Conservation (phyloP, 2,113 vertebrate genomes). For the Cepphus grylle region DNA sequence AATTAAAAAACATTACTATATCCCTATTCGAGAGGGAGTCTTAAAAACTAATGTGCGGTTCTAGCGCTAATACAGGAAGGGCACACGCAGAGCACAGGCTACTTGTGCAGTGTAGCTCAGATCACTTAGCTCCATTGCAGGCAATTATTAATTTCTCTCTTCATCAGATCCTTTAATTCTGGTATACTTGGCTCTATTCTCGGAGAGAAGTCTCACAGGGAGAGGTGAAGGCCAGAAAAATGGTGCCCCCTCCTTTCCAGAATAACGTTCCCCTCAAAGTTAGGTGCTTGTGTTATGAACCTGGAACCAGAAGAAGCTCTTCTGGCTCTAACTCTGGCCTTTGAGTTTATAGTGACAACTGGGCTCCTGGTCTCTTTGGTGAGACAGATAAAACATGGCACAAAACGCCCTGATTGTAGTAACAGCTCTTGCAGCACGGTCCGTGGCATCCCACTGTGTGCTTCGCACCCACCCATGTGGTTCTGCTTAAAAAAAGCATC, state of each 20-base stretch:
- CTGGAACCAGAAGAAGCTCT: not conserved
- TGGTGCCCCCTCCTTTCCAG: not conserved
- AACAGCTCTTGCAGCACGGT: not conserved
- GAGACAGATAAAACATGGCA: not conserved
- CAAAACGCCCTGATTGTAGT: rapidly evolving
- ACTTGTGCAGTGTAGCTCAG: constrained; percentile 51
- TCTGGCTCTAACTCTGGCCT: not conserved
- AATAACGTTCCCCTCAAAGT: not conserved
- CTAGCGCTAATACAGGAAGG: constrained; percentile 53
- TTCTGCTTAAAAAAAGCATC: not conserved
- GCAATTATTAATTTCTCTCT: constrained; percentile 38
- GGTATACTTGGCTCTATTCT: not conserved
- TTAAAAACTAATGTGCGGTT: constrained; percentile 67
- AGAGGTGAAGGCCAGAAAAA: not conserved
- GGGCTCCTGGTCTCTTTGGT: not conserved
- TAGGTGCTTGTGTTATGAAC: rapidly evolving
- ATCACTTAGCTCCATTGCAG: constrained; percentile 48
- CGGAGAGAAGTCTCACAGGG: not conserved
- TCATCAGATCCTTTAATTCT: constrained; percentile 37
- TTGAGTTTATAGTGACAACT: not conserved
- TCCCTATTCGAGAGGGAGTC: constrained; percentile 62
- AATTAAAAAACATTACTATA: constrained; percentile 73
- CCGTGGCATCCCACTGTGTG: not conserved
- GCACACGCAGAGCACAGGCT: constrained; percentile 29
- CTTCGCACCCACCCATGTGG: not conserved